Conservation (phyloP, 2,113 vertebrate species). For the Entelurus aequoreus region DNA sequence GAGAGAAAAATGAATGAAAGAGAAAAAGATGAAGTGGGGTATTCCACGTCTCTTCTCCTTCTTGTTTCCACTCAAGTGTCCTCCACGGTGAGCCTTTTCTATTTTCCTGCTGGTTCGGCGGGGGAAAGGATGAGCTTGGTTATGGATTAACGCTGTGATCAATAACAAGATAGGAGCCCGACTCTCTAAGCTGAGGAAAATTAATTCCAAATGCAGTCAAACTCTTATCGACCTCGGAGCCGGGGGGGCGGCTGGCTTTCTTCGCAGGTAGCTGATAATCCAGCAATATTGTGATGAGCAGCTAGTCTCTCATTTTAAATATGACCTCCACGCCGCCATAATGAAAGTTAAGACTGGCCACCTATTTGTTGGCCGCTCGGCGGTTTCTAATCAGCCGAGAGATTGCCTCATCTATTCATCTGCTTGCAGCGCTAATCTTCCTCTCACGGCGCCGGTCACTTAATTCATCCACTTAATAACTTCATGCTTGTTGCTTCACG, state of each 20-base stretch:
- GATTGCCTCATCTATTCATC: constrained; percentile 24
- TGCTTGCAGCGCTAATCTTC: constrained; percentile 28
- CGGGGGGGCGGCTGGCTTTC: constrained; percentile 80
- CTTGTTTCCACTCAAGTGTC: constrained; percentile 85
- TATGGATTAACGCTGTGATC: constrained; percentile 97
- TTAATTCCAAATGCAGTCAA: constrained; percentile 97
- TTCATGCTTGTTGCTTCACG: background rate
- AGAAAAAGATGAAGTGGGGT: constrained; percentile 19
- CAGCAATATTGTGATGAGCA: constrained; percentile 93
- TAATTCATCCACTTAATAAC: constrained; percentile 25
- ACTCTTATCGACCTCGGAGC: constrained; percentile 90
- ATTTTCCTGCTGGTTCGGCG: constrained; percentile 76
- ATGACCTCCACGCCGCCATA: constrained; percentile 67
- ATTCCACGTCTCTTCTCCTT: constrained; percentile 43
- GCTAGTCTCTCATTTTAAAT: constrained; percentile 95
- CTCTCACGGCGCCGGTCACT: constrained; percentile 26
- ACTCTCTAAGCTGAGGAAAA: constrained; percentile 87
- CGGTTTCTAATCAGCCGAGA: constrained; percentile 15
- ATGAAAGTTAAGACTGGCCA: constrained; percentile 51
- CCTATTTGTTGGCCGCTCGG: constrained; percentile 44
- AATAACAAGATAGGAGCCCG: constrained; percentile 90
- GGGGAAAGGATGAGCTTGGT: constrained; percentile 86
- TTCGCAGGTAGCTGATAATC: constrained; percentile 92
- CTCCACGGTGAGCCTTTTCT: constrained; percentile 82
- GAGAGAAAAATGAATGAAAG: constrained; percentile 23